Conservation (phyloP, 2,797 vertebrate species). For the Amblyopsis hoosieri region DNA sequence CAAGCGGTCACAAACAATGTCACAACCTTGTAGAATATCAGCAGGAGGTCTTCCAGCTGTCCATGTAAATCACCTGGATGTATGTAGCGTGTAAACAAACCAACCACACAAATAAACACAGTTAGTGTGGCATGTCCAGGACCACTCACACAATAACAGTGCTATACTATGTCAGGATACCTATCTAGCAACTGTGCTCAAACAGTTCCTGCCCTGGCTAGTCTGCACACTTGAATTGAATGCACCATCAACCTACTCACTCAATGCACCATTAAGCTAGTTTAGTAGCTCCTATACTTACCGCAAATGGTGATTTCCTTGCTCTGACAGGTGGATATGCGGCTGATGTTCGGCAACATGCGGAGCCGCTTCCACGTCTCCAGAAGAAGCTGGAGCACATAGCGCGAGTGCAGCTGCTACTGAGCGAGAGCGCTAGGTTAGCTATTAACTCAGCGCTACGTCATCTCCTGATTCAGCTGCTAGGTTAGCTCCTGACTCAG, state of each 20-base stretch:
- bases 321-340: conserved; percentile 88
- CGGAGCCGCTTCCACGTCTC: conserved; percentile 88
- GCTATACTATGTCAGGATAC: no score
- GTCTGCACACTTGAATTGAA: no score
- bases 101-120: background rate
- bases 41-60: conserved; percentile 90
- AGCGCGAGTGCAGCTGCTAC: conserved; percentile 94
- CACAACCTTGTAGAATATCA: conserved; percentile 95
- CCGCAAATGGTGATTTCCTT: conserved; percentile 95
- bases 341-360: conserved; percentile 90
- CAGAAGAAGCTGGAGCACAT: conserved; percentile 89
- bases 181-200: no score
- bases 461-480: no score
- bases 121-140: background rate
- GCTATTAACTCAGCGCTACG: no score
- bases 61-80: conserved; percentile 87
- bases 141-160: no score
- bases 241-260: no score
- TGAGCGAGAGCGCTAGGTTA: conserved; percentile 66
- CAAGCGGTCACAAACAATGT: conserved; percentile 2
- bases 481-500: no score
- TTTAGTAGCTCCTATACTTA: conserved; percentile 55
- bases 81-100: no score
- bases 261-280: no score
- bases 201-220: no score